A percentile compares a stretch with the other conserved stretches of the same genome.
Evolutionary conservation across 2,113 vertebrate genomes (phyloP).

Genomic region (Tricholaema leucomelas): DNA sequence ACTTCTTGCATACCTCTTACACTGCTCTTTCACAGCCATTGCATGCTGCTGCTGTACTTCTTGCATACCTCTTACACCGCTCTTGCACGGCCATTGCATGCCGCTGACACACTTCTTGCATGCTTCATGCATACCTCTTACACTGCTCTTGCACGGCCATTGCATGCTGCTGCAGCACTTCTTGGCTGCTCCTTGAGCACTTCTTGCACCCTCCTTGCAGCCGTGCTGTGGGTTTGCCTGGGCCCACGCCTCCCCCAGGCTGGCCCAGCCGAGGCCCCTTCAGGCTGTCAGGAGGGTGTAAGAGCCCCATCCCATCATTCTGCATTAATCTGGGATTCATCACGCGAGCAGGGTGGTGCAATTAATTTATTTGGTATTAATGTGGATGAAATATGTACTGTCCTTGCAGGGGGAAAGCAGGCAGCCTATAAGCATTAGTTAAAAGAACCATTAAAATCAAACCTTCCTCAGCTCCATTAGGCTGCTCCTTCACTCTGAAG

Average conservation of each 20-base stretch:
- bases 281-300: conserved; percentile 42
- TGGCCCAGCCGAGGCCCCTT: not conserved
- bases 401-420: conserved; percentile 77
- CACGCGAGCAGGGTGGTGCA: conserved; percentile 64
- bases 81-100: fast-evolving
- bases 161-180: fast-evolving
- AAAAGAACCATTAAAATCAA: conserved; percentile 83
- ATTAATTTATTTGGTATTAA: conserved; percentile 84
- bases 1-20: not conserved
- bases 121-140: not conserved
- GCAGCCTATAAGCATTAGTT: conserved; percentile 79
- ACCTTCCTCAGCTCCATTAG: conserved; percentile 77
- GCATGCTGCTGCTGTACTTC: fast-evolving
- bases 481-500: conserved; percentile 69
- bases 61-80: no score
- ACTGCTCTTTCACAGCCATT: no score
- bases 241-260: not conserved
- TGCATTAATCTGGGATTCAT: conserved; percentile 78
- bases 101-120: not conserved
- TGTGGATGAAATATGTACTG: conserved; percentile 80
- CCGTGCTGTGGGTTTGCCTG: fast-evolving
- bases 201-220: not conserved
- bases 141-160: no score
- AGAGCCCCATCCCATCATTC: conserved; percentile 75
- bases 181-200: fast-evolving